Base-by-base conservation (phyloP, 2,797 vertebrate genomes). In the Ambastaia sidthimunki region DNA sequence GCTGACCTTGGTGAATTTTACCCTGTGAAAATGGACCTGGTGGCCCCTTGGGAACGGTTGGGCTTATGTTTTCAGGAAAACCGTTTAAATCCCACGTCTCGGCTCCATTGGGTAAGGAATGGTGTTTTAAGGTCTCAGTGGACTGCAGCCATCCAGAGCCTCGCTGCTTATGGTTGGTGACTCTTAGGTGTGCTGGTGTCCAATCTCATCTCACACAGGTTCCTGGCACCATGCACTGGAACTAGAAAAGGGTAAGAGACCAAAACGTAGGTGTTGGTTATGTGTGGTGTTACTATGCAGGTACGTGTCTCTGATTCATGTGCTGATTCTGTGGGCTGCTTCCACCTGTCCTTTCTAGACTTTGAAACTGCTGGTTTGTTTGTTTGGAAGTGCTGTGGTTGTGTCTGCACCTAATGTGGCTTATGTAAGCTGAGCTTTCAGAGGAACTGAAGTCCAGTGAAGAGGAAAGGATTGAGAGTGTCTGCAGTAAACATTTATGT, bases 81-180 rank as follows among this genome's bases (percentile, higher is more conserved):
- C 81, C 3, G 19, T 60, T 34, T 4, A 21, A 68, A 50, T 73
- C 62, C 60, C 75, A 85, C 0, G 88, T 90, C 66, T 91, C 91
- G 54, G 91, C 92, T 79, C 91, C 91, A 6, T 81, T 83, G 31
- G 94, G 89, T 84, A 89, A 90, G 0, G 89, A 92, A 84, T 97
- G 97, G 96, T 85, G 85, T 16, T 95, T 95, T 81, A 95, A 95
- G 83, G 93, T 92, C 4, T 94, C 96, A 1, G 94, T 98, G 90
- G 97, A 98, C 89, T 98, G 96, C 87, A 95, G 96, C 41, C 90
- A 92, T 16, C 94, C 95, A 0, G 96, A 97, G 88, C 96, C 97
- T 11, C 94, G 95, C 85, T 98, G 96, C 85, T 94, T 98, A 86
- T 98, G 96, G 97, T 86, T 98, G 84, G 95, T 94, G 0, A 95